Base-by-base conservation (phyloP, 2,888 invertebrate species). In the Brenthis ino region DNA sequence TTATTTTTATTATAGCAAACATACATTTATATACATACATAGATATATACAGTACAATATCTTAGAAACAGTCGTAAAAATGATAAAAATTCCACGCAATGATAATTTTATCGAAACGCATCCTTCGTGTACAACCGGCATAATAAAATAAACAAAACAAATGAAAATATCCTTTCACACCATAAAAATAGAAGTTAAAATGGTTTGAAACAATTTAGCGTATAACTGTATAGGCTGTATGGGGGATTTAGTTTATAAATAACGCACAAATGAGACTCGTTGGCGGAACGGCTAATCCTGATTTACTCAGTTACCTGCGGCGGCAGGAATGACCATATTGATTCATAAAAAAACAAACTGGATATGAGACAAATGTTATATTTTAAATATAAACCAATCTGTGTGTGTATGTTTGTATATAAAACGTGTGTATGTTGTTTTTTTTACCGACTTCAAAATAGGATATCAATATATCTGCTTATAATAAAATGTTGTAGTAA, bases 261-360 rank as follows among this genome's bases (percentile, higher is more conserved):
- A 89, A 89, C 87, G 70, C 82, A 82, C 83, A 88, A 91, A 91
- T 86, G 89, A 88, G 87, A 71, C 85, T 85, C 82, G 83, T 84
- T 84, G 85, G 84, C 76, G 79, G 77, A 78, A 69, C 71, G 75
- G 79, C 82, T 91, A 91, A 91, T 88, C 89, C 89, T 91, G 91
- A 91, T 91, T 91, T 91, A 91, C 84, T 77, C 85, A 80, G 82
- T 76, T 79, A 80, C 87, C 84, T 79, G 85, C 79, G 76, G 82
- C 75, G 81, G 75, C 74, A 74, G 75, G 75, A 75, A 74, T 75
- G 77, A 76, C 74, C 77, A 81, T 80, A 82, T 74, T 79, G 80
- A 76, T 73, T 66, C 65, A 56, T 55, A 69, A 71, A 69, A 71
- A 69, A 71, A 68, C 57, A 68, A 63, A 63, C 20, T 53, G 20